Conservation (phyloP, 2,113 vertebrate species). For the Scomber japonicus region DNA sequence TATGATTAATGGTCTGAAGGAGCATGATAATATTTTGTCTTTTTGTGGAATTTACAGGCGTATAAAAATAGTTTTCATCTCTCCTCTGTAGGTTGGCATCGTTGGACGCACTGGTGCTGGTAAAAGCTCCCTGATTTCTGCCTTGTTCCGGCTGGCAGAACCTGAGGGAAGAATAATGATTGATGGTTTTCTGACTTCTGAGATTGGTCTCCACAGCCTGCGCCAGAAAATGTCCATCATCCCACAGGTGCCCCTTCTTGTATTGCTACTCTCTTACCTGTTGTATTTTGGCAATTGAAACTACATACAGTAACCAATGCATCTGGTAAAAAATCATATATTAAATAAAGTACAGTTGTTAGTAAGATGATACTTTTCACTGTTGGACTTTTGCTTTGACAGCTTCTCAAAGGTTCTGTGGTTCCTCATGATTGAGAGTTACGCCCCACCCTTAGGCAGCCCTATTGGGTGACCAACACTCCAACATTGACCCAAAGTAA, state of each 20-base stretch:
- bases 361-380: not conserved
- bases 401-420: conserved; percentile 22
- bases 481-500: too few relatives aligned
- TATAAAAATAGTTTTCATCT: conserved; percentile 23
- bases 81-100: conserved; percentile 89
- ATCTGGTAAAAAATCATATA: not conserved
- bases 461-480: too few relatives aligned
- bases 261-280: not conserved
- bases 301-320: not conserved
- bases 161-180: conserved; percentile 92
- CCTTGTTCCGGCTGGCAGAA: conserved; percentile 93
- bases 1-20: not conserved
- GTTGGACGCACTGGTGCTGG: conserved; percentile 95
- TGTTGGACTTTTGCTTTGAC: conserved; percentile 40
- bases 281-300: conserved; percentile 11
- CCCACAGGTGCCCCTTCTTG: conserved; percentile 88
- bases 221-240: conserved; percentile 96
- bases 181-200: conserved; percentile 90
- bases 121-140: conserved; percentile 94
- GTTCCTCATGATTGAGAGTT: conserved; percentile 31
- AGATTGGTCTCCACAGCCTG: conserved; percentile 92
- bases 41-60: not conserved
- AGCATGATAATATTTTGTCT: not conserved
- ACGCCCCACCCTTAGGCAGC: too few relatives aligned
- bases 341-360: not conserved